Base-by-base conservation (phyloP, 2,113 vertebrate species). In the Poeciliopsis turrubarensis region DNA sequence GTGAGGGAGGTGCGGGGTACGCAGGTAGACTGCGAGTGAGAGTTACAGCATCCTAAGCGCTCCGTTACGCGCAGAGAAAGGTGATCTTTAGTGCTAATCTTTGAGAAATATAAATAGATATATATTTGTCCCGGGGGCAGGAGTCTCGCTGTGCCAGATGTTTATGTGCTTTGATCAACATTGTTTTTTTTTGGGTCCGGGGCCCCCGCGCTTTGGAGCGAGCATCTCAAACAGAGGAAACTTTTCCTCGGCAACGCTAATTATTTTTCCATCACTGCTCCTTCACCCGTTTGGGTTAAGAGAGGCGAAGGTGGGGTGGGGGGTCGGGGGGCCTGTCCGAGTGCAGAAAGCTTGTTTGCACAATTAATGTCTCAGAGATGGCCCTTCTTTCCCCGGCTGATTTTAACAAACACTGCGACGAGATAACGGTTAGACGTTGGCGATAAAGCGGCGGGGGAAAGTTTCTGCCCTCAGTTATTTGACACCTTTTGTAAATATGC, bases 211-310 rank as follows among this genome's bases (percentile, higher is more conserved):
- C 85, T 84, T 91, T 87, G 90, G 86, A 75, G 77, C 80, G 78
- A 80, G 22, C 79, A 77, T 81, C 77, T 82, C 79, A 0, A 39
- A 41, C 79, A 80, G 81, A 75, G 87, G 86, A 89, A 87, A 88
- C 80, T 87, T 89, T 87, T 90, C 79, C 85, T 86, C 75, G 17
- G 83, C 87, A 66, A 83, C 81, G 47, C 86, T 89, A 89, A 92
- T 91, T 90, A 87, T 87, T 89, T 92, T 91, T 92, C 86, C 91
- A 87, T 89, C 80, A 81, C 72, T 29, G 1, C 80, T 60, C 78
- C 77, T 72, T 81, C 87, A 75, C 81, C 60, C 3, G 51, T 57
- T n/a, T 25, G 25, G 51, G 47, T 54, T 54, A 19, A 37, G 47
- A 54, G 47, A 54, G 47, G 47, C 17, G 19, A 9, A 19, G 39